A percentile compares a stretch with the other conserved stretches of the same genome.
phyloP scores from a whole-genome alignment of 2,797 vertebrate species.

The Masticophis lateralis region DNA sequence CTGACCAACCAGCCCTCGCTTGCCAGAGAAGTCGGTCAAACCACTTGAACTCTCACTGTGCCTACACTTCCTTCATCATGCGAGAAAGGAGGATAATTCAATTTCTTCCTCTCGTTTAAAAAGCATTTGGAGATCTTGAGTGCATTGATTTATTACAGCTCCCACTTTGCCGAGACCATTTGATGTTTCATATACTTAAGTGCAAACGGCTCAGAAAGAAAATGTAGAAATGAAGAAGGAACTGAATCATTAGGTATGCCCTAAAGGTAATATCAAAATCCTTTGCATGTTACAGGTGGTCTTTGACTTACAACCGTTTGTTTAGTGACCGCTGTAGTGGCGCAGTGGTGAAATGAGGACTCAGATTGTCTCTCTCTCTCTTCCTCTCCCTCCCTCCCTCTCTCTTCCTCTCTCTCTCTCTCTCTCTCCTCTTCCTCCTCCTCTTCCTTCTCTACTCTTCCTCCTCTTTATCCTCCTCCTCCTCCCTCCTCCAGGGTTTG shows the following conservation, averaged over 20 bases:
- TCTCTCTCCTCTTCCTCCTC: too few relatives aligned
- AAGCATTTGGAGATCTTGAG: constrained; percentile 26
- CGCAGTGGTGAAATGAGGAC: too few relatives aligned
- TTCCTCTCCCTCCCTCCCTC: too few relatives aligned
- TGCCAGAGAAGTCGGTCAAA: not conserved
- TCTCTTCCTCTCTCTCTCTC: too few relatives aligned
- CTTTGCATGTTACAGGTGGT: not conserved
- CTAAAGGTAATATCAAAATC: not conserved
- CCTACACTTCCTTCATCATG: constrained; percentile 7
- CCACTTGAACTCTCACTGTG: not conserved
- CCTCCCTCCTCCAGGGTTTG: not conserved
- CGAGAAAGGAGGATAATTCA: constrained; percentile 15
- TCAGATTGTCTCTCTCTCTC: too few relatives aligned
- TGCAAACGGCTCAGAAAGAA: not conserved
- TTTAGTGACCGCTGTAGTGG: not conserved
- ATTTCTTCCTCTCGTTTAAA: constrained; percentile 27
- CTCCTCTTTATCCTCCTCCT: too few relatives aligned
- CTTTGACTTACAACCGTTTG: not conserved
- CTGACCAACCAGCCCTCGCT: not conserved
- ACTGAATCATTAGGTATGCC: not conserved
- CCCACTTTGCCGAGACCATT: constrained; percentile 1
- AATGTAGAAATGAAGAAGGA: not conserved
- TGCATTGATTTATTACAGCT: constrained; percentile 31
- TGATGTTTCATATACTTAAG: not conserved
- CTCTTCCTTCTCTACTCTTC: too few relatives aligned